phyloP scores from a whole-genome alignment of 2,113 vertebrate species.

The Petaurus breviceps region DNA sequence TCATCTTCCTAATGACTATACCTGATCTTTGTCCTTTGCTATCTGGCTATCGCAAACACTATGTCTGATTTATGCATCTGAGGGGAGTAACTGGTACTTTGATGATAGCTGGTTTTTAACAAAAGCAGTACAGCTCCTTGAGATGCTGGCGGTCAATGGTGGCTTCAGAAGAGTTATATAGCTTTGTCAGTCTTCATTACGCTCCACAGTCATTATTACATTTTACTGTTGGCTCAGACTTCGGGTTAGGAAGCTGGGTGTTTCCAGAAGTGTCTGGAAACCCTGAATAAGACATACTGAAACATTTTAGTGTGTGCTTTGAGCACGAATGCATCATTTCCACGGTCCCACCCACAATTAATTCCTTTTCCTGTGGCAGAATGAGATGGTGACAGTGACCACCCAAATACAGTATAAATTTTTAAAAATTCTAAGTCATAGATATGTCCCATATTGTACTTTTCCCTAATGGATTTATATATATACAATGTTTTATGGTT shows the following conservation, averaged over 20 bases:
- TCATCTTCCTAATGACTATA: neutral
- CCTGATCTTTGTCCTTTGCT: neutral
- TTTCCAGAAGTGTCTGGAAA: neutral
- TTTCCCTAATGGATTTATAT: neutral
- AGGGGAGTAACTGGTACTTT: neutral
- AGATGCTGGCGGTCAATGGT: neutral
- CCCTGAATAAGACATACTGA: neutral
- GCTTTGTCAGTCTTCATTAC: neutral
- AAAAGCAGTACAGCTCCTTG: fast-evolving
- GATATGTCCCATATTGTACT: neutral
- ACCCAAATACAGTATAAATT: neutral
- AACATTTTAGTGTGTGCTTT: neutral
- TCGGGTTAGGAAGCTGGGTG: neutral
- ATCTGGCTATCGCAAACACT: neutral
- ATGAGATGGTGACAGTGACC: neutral
- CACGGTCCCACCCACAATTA: neutral
- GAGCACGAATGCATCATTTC: neutral
- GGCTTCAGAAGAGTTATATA: neutral
- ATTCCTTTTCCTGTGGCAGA: neutral
- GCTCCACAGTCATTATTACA: neutral
- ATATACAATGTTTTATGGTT: too few relatives aligned
- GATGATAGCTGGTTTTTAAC: neutral
- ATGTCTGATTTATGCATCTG: neutral
- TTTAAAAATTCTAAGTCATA: neutral
- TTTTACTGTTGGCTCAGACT: neutral